phyloP scores from a whole-genome alignment of 2,113 vertebrate genomes.

The Tyrannus savana region DNA sequence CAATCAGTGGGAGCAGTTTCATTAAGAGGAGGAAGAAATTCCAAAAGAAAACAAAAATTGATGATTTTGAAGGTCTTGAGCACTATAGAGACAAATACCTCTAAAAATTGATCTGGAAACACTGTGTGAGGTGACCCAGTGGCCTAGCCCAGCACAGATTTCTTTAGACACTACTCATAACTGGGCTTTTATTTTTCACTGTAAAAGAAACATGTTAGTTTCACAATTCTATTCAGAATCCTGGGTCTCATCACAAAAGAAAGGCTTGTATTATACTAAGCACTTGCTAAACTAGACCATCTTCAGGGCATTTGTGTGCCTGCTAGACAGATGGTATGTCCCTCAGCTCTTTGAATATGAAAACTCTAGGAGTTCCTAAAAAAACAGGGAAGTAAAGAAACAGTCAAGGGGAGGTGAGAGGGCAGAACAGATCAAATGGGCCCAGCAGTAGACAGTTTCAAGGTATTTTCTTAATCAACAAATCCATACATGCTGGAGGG shows the following conservation, averaged over 20 bases:
- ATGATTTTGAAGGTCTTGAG: neutral
- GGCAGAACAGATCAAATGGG: neutral
- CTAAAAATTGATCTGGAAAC: neutral
- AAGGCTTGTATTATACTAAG: neutral
- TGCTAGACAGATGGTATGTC: neutral
- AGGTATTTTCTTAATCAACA: neutral
- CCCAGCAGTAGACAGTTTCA: neutral
- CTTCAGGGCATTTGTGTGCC: neutral
- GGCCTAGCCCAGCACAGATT: neutral
- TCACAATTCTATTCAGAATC: neutral
- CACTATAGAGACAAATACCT: neutral
- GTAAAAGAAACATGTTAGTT: neutral
- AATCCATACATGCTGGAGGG: neutral
- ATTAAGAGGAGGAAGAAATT: neutral
- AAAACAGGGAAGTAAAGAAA: neutral
- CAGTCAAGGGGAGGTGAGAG: neutral
- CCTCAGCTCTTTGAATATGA: neutral
- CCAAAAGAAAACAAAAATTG: neutral
- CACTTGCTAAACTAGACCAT: neutral
- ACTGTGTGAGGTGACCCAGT: neutral
- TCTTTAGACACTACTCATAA: neutral
- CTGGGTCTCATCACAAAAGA: neutral
- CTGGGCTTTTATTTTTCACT: neutral
- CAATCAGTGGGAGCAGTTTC: neutral
- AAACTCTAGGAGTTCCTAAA: neutral